Evolutionary conservation across 1,140 invertebrate species (phyloP).

Genomic region (Daktulosphaira vitifoliae): DNA sequence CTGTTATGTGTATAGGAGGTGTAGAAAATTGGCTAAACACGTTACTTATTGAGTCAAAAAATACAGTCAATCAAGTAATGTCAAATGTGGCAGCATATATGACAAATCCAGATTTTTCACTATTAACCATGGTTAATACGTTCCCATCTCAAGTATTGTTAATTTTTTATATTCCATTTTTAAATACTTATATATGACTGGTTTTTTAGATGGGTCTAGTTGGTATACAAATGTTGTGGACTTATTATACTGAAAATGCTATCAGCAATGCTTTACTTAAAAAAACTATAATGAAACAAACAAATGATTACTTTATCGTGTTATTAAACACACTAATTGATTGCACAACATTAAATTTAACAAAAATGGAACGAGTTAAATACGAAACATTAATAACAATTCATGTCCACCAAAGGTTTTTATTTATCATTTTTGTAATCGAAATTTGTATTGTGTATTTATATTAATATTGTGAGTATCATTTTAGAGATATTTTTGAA

Average conservation of each 20-base stretch:
- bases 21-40: slow-evolving; percentile 93
- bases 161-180: slow-evolving; percentile 39
- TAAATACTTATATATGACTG: not conserved
- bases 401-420: slow-evolving; percentile 93
- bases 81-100: slow-evolving; percentile 70
- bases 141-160: slow-evolving; percentile 76
- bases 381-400: slow-evolving; percentile 96
- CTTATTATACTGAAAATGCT: slow-evolving; percentile 79
- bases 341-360: slow-evolving; percentile 85
- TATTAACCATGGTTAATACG: slow-evolving; percentile 79
- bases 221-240: slow-evolving; percentile 96
- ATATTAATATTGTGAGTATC: not conserved
- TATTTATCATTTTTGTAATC: slow-evolving; percentile 54
- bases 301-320: slow-evolving; percentile 88
- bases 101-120: slow-evolving; percentile 75
- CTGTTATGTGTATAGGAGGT: slow-evolving; percentile 86
- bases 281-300: slow-evolving; percentile 91
- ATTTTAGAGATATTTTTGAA: slow-evolving; percentile 43
- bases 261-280: slow-evolving; percentile 79
- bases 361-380: slow-evolving; percentile 85
- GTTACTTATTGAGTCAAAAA: slow-evolving; percentile 74
- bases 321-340: slow-evolving; percentile 88
- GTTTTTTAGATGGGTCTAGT: slow-evolving; percentile 67
- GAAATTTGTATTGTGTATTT: slow-evolving; percentile 8
- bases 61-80: slow-evolving; percentile 86